phyloP scores from a whole-genome alignment of 2,888 invertebrate species.

The Nineta flava region DNA sequence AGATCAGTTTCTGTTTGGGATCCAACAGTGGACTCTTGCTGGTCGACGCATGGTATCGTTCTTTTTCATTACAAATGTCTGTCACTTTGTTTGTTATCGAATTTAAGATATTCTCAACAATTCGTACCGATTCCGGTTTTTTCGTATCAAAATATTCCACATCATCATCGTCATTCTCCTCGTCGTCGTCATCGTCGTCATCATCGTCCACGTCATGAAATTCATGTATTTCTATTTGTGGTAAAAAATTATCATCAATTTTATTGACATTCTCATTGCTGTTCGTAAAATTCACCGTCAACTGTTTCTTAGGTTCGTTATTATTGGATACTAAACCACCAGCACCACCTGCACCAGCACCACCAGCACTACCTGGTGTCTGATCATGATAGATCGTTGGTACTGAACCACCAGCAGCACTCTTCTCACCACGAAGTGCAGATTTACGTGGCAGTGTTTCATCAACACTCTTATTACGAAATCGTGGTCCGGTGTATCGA shows the following conservation, averaged over 20 bases:
- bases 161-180: constrained; percentile 9
- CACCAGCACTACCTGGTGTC: no score
- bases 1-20: constrained; percentile 1
- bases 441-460: constrained; percentile 4
- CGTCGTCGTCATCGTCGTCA: neutral
- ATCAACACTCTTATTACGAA: neutral
- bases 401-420: neutral
- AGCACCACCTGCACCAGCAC: neutral
- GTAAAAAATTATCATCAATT: neutral
- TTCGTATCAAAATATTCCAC: constrained; percentile 7
- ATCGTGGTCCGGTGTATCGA: neutral
- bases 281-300: constrained; percentile 3
- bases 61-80: constrained; percentile 12
- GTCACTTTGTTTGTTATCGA: constrained; percentile 14
- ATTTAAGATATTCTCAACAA: constrained; percentile 16
- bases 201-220: constrained; percentile 1
- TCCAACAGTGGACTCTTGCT: constrained; percentile 6
- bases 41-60: neutral
- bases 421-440: constrained; percentile 1
- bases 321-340: neutral
- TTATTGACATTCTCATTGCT: constrained; percentile 2
- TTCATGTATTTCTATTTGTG: constrained; percentile 2
- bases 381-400: constrained; percentile 1
- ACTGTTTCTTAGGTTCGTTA: constrained; percentile 2
- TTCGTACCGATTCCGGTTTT: constrained; percentile 19